Evolutionary conservation across 1,140 invertebrate genomes (phyloP), one percentile per base, ranked within the genome.

Genomic region (Drosophila subpulchrella): DNA sequence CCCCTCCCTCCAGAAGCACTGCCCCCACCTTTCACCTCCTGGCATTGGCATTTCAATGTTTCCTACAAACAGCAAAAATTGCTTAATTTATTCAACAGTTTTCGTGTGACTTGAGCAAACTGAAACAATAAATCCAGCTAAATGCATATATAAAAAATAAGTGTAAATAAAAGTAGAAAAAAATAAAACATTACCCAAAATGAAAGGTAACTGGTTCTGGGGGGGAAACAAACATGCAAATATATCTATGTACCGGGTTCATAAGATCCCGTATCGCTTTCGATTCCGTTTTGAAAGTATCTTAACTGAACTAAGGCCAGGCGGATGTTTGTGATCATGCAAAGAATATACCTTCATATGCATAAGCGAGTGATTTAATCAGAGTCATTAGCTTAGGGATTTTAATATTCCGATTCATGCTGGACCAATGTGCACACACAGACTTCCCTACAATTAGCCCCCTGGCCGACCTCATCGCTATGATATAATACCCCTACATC

Each of bases 181-280:
- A 65, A 42, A 58, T 47, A 65, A 60, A 51, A 41, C 75, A 62
- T 59, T 59, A 72, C 61, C 81, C 81, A 78, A 80, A 84, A 84
- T 79, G 81, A 84, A 84, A 84, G 81, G 81, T 51, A 84, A 84
- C 81, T 75, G 81, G 81, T 84, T 84, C 80, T 83, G 78, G 75
- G 47, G 46, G 62, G 17, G 62, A 62, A 66, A 44, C 46, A 39
- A 58, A 66, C 51, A 72, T 10, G 39, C 27, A 39, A 39, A 61
- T 59, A 24, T 47, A 63, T 65, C 27, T 42, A 32, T 59, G 6
- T 42, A 20, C 12, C 12, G 17, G 11, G 62, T 41, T 17, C 36
- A 38, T n/a, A 24, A 32, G 65, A 67, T 51, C 20, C 41, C 62
- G 27, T 50, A 47, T n/a, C 5, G 30, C 41, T 57, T 71, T 71